Conservation (phyloP, 2,888 invertebrate genomes). For the Heteromurus nitidus region DNA sequence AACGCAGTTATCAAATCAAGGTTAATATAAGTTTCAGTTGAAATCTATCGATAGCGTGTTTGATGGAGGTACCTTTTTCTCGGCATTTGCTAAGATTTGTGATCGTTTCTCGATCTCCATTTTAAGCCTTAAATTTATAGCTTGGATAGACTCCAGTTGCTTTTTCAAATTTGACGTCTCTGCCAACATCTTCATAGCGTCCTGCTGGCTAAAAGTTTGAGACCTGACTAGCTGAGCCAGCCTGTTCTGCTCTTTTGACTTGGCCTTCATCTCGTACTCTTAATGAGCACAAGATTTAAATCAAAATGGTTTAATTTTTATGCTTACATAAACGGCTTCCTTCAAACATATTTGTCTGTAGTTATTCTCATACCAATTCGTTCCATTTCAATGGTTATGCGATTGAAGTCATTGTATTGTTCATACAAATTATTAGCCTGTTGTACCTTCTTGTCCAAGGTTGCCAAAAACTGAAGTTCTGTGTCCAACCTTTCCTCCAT, state of each 20-base stretch:
- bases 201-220: conserved; percentile 12
- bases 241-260: not conserved
- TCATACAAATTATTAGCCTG: conserved; percentile 10
- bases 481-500: not conserved
- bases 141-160: not conserved
- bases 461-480: not conserved
- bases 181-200: not conserved
- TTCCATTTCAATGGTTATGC: conserved; percentile 8
- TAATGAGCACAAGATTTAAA: not conserved
- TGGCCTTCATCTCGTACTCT: conserved; percentile 20
- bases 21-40: no score
- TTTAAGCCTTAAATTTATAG: conserved; percentile 14
- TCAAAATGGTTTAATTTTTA: not conserved
- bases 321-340: not conserved
- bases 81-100: not conserved
- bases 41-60: no score
- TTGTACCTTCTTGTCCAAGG: not conserved
- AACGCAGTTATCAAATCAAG: no score
- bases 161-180: conserved; percentile 19
- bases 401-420: conserved; percentile 9
- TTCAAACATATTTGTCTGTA: not conserved
- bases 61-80: conserved; percentile 30
- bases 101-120: not conserved
- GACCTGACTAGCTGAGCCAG: not conserved
- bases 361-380: conserved; percentile 24